Evolutionary conservation across 2,113 vertebrate species (phyloP).

Genomic region (Aplodontia rufa): DNA sequence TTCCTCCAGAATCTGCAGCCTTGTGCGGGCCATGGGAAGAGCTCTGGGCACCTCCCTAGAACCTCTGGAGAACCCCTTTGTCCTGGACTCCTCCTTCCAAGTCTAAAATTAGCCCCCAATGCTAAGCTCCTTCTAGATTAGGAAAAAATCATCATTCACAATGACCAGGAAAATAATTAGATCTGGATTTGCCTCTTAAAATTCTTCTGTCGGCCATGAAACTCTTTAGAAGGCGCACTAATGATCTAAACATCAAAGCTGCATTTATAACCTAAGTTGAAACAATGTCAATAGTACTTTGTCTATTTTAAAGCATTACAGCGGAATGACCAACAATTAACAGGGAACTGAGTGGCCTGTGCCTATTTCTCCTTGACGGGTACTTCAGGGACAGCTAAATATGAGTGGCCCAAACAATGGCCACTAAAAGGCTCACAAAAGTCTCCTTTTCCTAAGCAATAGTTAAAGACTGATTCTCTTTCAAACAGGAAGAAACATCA

Average conservation of each 20-base stretch:
- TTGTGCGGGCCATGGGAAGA: neutral
- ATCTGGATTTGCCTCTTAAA: neutral
- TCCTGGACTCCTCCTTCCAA: neutral
- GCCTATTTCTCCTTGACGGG: neutral
- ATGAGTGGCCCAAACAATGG: neutral
- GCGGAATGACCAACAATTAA: fast-evolving
- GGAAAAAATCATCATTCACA: neutral
- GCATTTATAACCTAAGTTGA: fast-evolving
- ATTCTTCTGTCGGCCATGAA: neutral
- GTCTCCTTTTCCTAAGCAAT: neutral
- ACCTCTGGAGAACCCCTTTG: neutral
- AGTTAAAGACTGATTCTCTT: neutral
- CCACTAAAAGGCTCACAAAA: neutral
- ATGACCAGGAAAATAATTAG: neutral
- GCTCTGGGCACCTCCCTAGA: neutral
- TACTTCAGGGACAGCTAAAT: neutral
- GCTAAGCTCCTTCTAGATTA: neutral
- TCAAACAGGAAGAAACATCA: neutral
- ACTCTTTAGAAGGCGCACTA: neutral
- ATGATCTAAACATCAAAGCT: neutral
- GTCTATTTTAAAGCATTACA: fast-evolving
- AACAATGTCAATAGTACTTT: fast-evolving
- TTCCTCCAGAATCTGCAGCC: fast-evolving
- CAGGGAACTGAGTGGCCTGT: too few relatives aligned
- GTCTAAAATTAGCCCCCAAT: neutral